Evolutionary conservation across 2,113 vertebrate species (phyloP).

Genomic region (Thinocorus orbignyianus): DNA sequence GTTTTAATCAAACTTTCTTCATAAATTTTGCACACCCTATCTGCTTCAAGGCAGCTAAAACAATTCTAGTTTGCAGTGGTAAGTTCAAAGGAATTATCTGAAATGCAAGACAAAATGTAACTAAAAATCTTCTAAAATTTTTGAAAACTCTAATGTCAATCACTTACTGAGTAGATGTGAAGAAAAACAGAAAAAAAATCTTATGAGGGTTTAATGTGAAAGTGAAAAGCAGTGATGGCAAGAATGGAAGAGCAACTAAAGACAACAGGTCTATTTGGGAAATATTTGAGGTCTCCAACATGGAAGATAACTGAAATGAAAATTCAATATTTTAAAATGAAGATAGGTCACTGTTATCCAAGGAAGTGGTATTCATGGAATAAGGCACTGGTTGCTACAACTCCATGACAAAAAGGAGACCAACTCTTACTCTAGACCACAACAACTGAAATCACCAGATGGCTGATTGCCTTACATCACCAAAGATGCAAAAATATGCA

Average conservation of each 20-base stretch:
- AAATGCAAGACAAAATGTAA: not conserved
- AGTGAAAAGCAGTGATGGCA: not conserved
- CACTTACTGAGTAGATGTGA: not conserved
- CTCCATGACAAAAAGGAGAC: not conserved
- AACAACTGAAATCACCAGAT: not conserved
- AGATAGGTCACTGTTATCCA: not conserved
- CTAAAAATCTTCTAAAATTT: not conserved
- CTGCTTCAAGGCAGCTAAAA: not conserved
- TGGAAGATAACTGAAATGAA: not conserved
- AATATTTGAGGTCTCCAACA: not conserved
- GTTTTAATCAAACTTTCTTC: not conserved
- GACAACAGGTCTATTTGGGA: not conserved
- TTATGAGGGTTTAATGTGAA: not conserved
- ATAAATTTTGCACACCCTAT: not conserved
- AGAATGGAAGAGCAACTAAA: not conserved
- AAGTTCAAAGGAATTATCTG: not conserved
- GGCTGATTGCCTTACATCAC: not conserved
- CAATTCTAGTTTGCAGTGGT: not conserved
- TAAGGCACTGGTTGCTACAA: not conserved
- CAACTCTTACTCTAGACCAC: not conserved
- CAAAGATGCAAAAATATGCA: not conserved
- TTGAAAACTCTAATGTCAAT: not conserved
- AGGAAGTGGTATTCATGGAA: not conserved
- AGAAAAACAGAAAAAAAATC: not conserved
- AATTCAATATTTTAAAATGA: not conserved